Evolutionary conservation across 2,888 invertebrate genomes (phyloP).

Genomic region (Hirtodrosophila cameraria): DNA sequence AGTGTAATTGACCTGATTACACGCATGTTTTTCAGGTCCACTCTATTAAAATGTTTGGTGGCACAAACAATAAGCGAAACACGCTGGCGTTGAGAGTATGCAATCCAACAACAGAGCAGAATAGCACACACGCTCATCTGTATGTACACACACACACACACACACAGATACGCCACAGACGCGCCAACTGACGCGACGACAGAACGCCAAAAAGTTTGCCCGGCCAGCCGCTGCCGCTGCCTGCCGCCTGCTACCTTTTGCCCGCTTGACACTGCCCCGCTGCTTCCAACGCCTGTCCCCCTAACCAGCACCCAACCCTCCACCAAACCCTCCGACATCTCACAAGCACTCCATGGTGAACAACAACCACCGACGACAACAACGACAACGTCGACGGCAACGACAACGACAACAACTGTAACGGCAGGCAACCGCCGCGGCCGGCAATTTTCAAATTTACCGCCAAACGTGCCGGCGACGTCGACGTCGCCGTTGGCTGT

Average conservation of each 20-base stretch:
- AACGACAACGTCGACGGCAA: slow-evolving; percentile 31
- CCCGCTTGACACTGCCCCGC: slow-evolving; percentile 4
- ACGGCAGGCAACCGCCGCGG: slow-evolving; percentile 53
- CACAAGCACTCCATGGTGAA: slow-evolving; percentile 35
- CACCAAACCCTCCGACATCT: slow-evolving; percentile 32
- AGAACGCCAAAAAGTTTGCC: slow-evolving; percentile 48
- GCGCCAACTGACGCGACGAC: slow-evolving; percentile 27
- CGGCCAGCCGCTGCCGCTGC: slow-evolving; percentile 28
- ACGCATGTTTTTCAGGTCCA: slow-evolving; percentile 51
- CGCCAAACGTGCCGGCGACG: slow-evolving; percentile 82
- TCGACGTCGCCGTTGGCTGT: slow-evolving; percentile 73
- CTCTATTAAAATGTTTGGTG: slow-evolving; percentile 71
- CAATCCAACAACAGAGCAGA: slow-evolving; percentile 41
- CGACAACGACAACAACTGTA: slow-evolving; percentile 33
- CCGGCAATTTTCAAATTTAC: slow-evolving; percentile 84
- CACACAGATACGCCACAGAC: slow-evolving; percentile 30
- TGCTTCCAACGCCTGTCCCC: slow-evolving; percentile 1
- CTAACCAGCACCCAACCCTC: slow-evolving; percentile 19
- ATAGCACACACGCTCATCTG: slow-evolving; percentile 22
- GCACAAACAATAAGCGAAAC: slow-evolving; percentile 59
- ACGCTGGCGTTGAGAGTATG: slow-evolving; percentile 44
- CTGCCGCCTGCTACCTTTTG: slow-evolving; percentile 14
- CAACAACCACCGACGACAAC: slow-evolving; percentile 44
- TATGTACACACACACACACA: slow-evolving; percentile 15
- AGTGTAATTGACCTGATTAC: slow-evolving; percentile 76